These are phyloP conservation scores for Nowickia ferox DNA, from an alignment of 2,888 invertebrate genomes.

Conservation along the genomic window DNA sequence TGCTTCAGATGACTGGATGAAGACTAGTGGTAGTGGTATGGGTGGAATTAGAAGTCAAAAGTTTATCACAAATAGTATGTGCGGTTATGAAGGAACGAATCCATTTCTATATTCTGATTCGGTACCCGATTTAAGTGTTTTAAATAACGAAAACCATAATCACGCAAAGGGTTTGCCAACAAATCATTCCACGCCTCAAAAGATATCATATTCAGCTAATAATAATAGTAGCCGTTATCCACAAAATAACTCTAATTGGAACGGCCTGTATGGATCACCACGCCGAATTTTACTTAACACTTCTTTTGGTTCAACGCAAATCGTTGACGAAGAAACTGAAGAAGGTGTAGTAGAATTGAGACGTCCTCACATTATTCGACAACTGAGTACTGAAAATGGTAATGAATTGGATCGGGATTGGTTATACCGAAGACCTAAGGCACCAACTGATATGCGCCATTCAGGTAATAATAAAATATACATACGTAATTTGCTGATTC, in stretches of 20 bases:
- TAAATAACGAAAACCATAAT: constrained; percentile 82
- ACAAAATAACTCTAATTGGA: constrained; percentile 79
- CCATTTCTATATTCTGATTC: constrained; percentile 83
- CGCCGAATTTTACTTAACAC: constrained; percentile 82
- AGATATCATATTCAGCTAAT: constrained; percentile 80
- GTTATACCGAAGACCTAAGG: constrained; percentile 82
- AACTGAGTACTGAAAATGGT: constrained; percentile 79
- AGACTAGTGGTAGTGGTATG: constrained; percentile 81
- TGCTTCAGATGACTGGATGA: constrained; percentile 85
- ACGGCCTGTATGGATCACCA: constrained; percentile 81
- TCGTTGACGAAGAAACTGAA: constrained; percentile 82
- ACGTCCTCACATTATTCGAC: constrained; percentile 79
- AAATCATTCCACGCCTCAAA: constrained; percentile 83
- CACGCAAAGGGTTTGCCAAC: constrained; percentile 81
- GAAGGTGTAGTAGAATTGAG: constrained; percentile 81
- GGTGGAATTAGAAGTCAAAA: constrained; percentile 84
- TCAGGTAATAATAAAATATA: constrained; percentile 78
- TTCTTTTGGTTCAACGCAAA: constrained; percentile 81
- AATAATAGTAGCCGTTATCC: constrained; percentile 81
- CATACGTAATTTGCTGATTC: background rate
- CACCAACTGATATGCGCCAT: constrained; percentile 82
- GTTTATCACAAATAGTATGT: constrained; percentile 77
- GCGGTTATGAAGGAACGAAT: constrained; percentile 81
- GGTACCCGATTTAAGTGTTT: constrained; percentile 82
- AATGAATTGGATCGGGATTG: constrained; percentile 82